These are phyloP conservation scores for Synanthedon formicaeformis DNA, from an alignment of 2,888 invertebrate genomes.

Conservation along the genomic window DNA sequence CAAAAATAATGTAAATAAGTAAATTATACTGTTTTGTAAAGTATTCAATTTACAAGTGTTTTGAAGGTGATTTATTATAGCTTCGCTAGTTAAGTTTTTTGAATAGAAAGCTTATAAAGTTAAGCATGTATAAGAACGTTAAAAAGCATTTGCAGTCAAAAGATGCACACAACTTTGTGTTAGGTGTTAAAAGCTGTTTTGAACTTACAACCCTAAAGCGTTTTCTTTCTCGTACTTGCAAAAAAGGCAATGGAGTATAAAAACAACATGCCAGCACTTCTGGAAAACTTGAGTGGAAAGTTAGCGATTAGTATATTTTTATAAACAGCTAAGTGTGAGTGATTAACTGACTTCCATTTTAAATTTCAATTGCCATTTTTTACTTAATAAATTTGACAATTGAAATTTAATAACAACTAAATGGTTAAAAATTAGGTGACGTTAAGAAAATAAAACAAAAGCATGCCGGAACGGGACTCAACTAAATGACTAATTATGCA, in stretches of 20 bases:
- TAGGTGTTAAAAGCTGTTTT: slow-evolving; percentile 58
- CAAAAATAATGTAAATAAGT: too few relatives aligned
- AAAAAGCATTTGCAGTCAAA: slow-evolving; percentile 1
- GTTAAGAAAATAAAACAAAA: too few relatives aligned
- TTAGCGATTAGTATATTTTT: slow-evolving; percentile 50
- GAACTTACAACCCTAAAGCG: slow-evolving; percentile 57
- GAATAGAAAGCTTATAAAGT: too few relatives aligned
- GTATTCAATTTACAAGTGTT: too few relatives aligned
- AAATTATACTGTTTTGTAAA: too few relatives aligned
- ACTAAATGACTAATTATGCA: too few relatives aligned
- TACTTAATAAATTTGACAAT: too few relatives aligned
- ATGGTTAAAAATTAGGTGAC: too few relatives aligned
- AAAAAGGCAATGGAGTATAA: slow-evolving; percentile 51
- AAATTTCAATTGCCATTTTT: slow-evolving; percentile 7
- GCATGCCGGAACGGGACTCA: too few relatives aligned
- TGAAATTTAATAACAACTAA: too few relatives aligned
- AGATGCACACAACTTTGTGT: slow-evolving; percentile 24
- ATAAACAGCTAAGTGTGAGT: slow-evolving; percentile 32
- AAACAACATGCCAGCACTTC: slow-evolving; percentile 65
- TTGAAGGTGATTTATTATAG: too few relatives aligned
- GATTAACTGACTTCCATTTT: slow-evolving; percentile 14
- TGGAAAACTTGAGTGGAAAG: slow-evolving; percentile 61
- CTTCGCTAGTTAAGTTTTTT: too few relatives aligned
- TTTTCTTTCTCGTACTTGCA: slow-evolving; percentile 41
- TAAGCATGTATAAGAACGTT: not conserved